Base-by-base conservation (phyloP, 2,113 vertebrate genomes). In the Glareola pratincola region DNA sequence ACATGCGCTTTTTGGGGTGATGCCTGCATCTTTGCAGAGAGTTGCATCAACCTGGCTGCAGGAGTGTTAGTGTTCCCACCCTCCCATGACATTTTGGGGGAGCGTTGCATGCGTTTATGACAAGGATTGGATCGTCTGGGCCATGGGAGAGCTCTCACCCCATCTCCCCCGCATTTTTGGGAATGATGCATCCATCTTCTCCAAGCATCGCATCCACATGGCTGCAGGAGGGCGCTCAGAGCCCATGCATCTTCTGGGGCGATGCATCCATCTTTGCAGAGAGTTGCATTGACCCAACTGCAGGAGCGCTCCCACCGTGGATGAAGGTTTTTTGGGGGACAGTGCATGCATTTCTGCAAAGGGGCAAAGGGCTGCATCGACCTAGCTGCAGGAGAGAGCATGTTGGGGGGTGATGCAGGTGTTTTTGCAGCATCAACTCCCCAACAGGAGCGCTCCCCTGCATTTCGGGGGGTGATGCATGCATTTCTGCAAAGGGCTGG, bases 351-450 rank as follows among this genome's bases (percentile, higher is more conserved):
- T 34, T 57, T 57, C 32, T 84, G 48, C 34, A 15, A 11, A 50
- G 9, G n/a, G 4, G 48, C 36, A 15, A 11, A 50, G 9, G n/a
- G 4, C 18, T 12, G 9, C 57, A n/a, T 24, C 9, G 20, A 48
- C 32, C 26, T 0, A 0, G 37, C 39, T 45, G 27, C 15, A 2
- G 67, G 11, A 4, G 18, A 3, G 14, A 27, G 27, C 50, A 36
- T 5, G 41, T 26, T 24, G 19, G 10, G 71, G 71, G 37, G 18
- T 4, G 27, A 39, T 32, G 36, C 20, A 17, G 23, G 69, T 27
- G 6, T 39, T 16, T 54, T 30, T 22, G 36, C 36, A 24, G 69
- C 29, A 7, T 23, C 30, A 10, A 6, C 30, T 37, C 3, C 8
- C 6, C 6, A 18, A 20, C 37, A 54, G 68, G 13, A 37, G 14